phyloP scores from a whole-genome alignment of 92 coral and sea anemone genomes.

The Heliopora coerulea region DNA sequence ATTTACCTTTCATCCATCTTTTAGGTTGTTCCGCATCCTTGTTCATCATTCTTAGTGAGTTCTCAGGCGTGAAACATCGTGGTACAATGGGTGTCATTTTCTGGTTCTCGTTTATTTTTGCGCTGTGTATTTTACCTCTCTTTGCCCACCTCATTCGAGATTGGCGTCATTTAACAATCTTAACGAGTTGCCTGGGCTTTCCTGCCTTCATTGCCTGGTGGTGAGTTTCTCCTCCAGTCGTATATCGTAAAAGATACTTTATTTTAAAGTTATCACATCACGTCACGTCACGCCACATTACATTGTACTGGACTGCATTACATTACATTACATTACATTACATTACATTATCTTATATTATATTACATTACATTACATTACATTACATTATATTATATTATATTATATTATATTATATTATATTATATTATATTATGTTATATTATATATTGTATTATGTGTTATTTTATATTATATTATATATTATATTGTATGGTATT shows the following conservation, averaged over 20 bases:
- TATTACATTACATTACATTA: too few species aligned
- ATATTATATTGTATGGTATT: too few species aligned
- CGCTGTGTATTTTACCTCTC: constrained; percentile 52
- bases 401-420: too few species aligned
- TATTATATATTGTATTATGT: too few species aligned
- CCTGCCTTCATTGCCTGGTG: constrained; percentile 61
- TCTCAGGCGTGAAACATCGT: constrained; percentile 61
- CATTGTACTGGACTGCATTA: too few species aligned
- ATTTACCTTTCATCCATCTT: not conserved
- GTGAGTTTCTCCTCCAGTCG: constrained; percentile 37
- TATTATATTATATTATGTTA: too few species aligned
- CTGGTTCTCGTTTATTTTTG: constrained; percentile 64
- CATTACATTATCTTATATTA: too few species aligned
- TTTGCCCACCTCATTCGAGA: constrained; percentile 57
- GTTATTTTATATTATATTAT: too few species aligned
- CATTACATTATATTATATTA: too few species aligned
- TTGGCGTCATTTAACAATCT: constrained; percentile 59
- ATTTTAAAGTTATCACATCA: too few species aligned
- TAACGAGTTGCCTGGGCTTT: constrained; percentile 53
- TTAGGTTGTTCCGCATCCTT: constrained; percentile 62
- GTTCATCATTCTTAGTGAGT: constrained; percentile 61
- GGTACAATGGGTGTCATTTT: constrained; percentile 58
- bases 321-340: too few species aligned
- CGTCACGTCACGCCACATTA: too few species aligned
- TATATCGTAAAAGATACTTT: not conserved